phyloP scores from a whole-genome alignment of 2,888 invertebrate species.

The Lasiommata megera region DNA sequence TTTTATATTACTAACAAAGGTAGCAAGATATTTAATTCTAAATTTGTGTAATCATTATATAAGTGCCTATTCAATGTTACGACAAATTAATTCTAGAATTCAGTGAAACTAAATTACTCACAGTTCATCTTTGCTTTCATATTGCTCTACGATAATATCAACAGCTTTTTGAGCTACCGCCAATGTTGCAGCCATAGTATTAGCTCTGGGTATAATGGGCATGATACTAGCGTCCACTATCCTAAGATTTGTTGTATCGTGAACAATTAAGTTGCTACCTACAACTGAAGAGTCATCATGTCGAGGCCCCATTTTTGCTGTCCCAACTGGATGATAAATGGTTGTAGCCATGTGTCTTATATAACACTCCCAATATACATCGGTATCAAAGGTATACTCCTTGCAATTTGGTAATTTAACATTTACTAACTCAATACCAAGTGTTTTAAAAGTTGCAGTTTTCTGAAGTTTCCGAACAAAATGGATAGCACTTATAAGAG shows the following conservation, averaged over 20 bases:
- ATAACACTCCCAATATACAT: conserved; percentile 81
- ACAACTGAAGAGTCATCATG: conserved; percentile 73
- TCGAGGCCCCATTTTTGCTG: conserved; percentile 84
- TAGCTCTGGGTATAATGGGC: conserved; percentile 77
- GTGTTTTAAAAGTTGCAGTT: conserved; percentile 57
- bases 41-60: no score
- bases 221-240: conserved; percentile 77
- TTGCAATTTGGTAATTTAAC: conserved; percentile 55
- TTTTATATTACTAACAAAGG: no score
- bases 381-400: conserved; percentile 45
- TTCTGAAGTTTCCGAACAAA: conserved; percentile 54
- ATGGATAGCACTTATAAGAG: conserved; percentile 60
- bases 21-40: no score
- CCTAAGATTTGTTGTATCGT: conserved; percentile 75
- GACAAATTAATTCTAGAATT: neutral
- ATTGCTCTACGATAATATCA: conserved; percentile 61
- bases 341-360: conserved; percentile 76
- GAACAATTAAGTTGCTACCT: conserved; percentile 69
- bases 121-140: conserved; percentile 43
- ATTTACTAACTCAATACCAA: conserved; percentile 51
- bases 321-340: conserved; percentile 86
- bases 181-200: conserved; percentile 79
- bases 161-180: conserved; percentile 75
- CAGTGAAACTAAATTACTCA: conserved; percentile 25
- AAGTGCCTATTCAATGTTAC: no score